Base-by-base conservation (phyloP, 2,888 invertebrate species). In the Acrobasis repandana region DNA sequence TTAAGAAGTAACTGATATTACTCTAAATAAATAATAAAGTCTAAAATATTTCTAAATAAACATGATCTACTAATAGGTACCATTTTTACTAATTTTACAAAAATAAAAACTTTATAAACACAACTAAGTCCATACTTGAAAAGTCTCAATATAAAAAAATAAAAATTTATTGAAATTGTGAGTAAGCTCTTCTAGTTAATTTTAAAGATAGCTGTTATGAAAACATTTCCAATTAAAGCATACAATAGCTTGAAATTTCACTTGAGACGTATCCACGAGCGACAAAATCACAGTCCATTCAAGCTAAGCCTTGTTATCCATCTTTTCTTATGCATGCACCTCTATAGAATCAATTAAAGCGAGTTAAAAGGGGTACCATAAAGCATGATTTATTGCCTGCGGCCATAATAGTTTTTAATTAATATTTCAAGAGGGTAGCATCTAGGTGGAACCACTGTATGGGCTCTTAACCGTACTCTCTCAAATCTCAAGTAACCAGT, bases 321-420 rank as follows among this genome's bases (percentile, higher is more conserved):
- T 77, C 76, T 77, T 84, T 77, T 80, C 76, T 82, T 83, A 82
- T 76, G 75, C 77, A 75, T 74, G 73, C 75, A 76, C 74, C 75
- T 81, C 76, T 75, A 84, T 85, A 79, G 83, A 85, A 83, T 87
- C 90, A 89, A 90, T 90, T 89, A 85, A 80, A 73, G 62, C 67
- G 66, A 73, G 74, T 72, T 78, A 75, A 83, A 85, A 85, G 80
- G 87, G 87, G 82, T 83, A 80, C 76, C 73, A 78, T 84, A 86
- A 84, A 87, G 80, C 72, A 82, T 88, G 90, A 90, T 90, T 87
- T 88, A 90, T 85, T 67, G 71, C 72, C 64, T 52, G 63, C 72
- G 60, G 69, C 76, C 74, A 85, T 87, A 88, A 90, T 88, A 85
- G 80, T 79, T 83, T 87, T 86, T 85, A 89, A 89, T 89, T 88